These are phyloP conservation scores for Rotaria magnacalcarata DNA, from an alignment of 2,888 invertebrate genomes.

Conservation along the genomic window DNA sequence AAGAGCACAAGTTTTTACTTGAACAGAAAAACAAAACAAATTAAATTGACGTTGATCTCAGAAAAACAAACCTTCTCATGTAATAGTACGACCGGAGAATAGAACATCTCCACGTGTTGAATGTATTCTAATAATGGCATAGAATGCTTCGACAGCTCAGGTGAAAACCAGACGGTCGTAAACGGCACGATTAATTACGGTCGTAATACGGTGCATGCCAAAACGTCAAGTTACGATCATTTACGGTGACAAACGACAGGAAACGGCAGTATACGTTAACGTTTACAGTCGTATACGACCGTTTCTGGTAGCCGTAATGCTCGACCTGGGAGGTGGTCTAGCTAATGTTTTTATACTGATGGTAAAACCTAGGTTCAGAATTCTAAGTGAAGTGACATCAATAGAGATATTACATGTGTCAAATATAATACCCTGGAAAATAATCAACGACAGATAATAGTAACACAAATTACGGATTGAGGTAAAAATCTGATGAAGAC, in stretches of 20 bases:
- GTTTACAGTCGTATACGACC: no score
- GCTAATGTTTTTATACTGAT: neutral
- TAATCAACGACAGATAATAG: neutral
- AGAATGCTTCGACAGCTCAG: slow-evolving; percentile 1
- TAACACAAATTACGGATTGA: neutral
- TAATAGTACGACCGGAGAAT: neutral
- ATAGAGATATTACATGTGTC: neutral
- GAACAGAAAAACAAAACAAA: neutral
- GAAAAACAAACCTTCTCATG: neutral
- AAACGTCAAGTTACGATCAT: no score
- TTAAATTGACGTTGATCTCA: neutral
- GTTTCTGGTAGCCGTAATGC: no score
- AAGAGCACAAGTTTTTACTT: neutral
- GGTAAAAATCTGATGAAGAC: neutral
- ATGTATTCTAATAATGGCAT: neutral
- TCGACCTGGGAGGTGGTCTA: no score
- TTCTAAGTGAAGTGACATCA: neutral
- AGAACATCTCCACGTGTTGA: neutral
- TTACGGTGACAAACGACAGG: no score
- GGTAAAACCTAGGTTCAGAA: neutral
- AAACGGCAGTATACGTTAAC: no score
- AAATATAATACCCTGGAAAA: slow-evolving; percentile 6
- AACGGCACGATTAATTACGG: no score
- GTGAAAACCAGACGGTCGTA: no score
- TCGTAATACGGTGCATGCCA: no score